These are phyloP conservation scores for Pogonomyrmex californicus DNA, from an alignment of 1,140 invertebrate species.

Conservation along the genomic window DNA sequence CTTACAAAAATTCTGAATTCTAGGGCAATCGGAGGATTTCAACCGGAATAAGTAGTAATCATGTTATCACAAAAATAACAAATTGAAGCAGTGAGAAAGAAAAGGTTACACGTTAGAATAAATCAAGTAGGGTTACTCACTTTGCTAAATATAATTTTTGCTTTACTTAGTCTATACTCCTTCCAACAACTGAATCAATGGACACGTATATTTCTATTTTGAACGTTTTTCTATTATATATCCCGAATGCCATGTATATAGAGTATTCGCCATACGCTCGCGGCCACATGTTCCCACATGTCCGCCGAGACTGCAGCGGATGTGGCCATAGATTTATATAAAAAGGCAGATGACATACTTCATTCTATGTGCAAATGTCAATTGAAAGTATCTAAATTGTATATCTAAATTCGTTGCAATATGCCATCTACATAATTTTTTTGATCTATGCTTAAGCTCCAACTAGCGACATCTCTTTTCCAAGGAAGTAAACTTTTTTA, in stretches of 20 bases:
- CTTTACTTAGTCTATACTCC: neutral
- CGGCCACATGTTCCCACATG: neutral
- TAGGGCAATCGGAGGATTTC: neutral
- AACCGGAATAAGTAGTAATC: neutral
- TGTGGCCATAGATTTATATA: neutral
- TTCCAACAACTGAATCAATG: neutral
- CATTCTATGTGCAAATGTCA: neutral
- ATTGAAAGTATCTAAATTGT: neutral
- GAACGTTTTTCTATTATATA: conserved; percentile 5
- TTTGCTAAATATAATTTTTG: neutral
- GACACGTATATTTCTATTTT: conserved; percentile 12
- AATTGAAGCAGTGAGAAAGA: neutral
- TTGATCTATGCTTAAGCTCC: no score
- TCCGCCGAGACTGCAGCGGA: neutral
- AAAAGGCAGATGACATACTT: neutral
- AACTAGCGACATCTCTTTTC: no score
- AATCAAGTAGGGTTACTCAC: conserved; percentile 45
- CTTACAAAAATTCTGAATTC: neutral
- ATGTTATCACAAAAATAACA: neutral
- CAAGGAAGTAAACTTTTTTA: no score
- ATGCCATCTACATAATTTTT: no score
- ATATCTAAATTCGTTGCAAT: no score
- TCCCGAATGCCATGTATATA: neutral
- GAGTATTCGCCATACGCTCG: neutral
- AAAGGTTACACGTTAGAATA: conserved; percentile 45